phyloP scores from a whole-genome alignment of 64 coral and sea anemone species.

The Dendronephthya gigantea region DNA sequence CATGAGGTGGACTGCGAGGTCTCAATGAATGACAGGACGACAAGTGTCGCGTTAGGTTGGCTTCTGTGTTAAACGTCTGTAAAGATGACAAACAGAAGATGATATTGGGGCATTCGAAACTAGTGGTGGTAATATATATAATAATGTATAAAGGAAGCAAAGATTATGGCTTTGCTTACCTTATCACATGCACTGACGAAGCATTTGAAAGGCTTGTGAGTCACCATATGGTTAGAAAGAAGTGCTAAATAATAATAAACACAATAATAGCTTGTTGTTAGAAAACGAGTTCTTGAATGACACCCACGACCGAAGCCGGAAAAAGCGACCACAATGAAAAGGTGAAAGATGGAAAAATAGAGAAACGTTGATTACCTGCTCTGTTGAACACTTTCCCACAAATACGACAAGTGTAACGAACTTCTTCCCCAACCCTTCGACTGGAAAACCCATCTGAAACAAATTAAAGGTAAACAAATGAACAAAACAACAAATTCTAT shows the following conservation, averaged over 20 bases:
- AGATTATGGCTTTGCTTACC: slow-evolving; percentile 33
- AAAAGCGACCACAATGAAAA: too few relatives aligned
- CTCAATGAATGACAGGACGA: slow-evolving; percentile 70
- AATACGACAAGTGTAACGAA: slow-evolving; percentile 77
- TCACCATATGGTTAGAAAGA: slow-evolving; percentile 91
- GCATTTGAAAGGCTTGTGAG: slow-evolving; percentile 93
- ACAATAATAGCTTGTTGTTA: not conserved
- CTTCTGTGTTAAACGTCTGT: slow-evolving; percentile 74
- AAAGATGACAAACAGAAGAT: slow-evolving; percentile 7
- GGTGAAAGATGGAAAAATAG: not conserved
- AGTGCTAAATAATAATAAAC: slow-evolving; percentile 44
- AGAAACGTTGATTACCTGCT: slow-evolving; percentile 52
- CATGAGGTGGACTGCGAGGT: slow-evolving; percentile 75
- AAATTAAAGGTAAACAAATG: not conserved
- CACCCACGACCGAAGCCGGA: too few relatives aligned
- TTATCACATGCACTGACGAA: slow-evolving; percentile 78
- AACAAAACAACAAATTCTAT: too few relatives aligned
- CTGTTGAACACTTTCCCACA: slow-evolving; percentile 98
- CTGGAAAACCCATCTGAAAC: slow-evolving; percentile 84
- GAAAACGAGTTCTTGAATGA: too few relatives aligned
- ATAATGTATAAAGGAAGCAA: too few relatives aligned
- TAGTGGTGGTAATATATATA: too few relatives aligned
- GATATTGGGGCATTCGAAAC: too few relatives aligned
- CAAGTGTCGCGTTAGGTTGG: slow-evolving; percentile 69
- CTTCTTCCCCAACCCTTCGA: slow-evolving; percentile 46